Evolutionary conservation across 2,113 vertebrate species (phyloP), one percentile per base, ranked within the genome.

Genomic region (Lampris incognitus): DNA sequence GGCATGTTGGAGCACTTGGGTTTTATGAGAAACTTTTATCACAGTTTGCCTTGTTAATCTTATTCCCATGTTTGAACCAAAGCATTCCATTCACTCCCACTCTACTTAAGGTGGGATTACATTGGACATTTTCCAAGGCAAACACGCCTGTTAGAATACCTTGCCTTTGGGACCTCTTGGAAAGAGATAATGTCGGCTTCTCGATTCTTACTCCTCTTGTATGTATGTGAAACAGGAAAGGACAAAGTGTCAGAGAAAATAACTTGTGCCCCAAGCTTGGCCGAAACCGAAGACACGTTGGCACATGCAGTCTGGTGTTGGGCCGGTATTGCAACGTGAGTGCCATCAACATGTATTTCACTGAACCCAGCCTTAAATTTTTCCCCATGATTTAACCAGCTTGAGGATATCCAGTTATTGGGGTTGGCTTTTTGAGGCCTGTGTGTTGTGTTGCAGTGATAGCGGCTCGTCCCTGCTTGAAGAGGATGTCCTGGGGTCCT

Each of bases 231-330:
- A 74, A 67, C 87, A 94, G 94, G 63, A 93, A 92, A 92, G 78
- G 81, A 78, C 56, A 77, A 67, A 2, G 40, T 39, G 0, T 36
- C 40, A 0, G 52, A 2, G 11, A 82, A 1, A 74, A 84, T 68
- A 42, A 71, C 82, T 11, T 85, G 86, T 0, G 36, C 89, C 6
- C 91, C 90, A 6, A 93, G 95, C 74, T 90, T 97, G 76, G 94
- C 95, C 0, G 97, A 98, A 72, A 96, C 94, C 0, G 96, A 97
- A 72, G 95, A 94, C 75, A 88, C 94, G 36, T 88, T 99, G 51
- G 94, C 94, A 3, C 95, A 97, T 64, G 95, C 95, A 0, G 96
- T 97, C 52, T 99, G 97, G 97, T 92, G 94, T 58, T 98, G 96
- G 60, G 89, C 93, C 1, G 98, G 97, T 48, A 92, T 99, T 36